A percentile compares a stretch with the other conserved stretches of the same genome.
These are phyloP conservation scores for Bedellia somnulentella DNA, from an alignment of 2,888 invertebrate genomes.

Conservation along the genomic window DNA sequence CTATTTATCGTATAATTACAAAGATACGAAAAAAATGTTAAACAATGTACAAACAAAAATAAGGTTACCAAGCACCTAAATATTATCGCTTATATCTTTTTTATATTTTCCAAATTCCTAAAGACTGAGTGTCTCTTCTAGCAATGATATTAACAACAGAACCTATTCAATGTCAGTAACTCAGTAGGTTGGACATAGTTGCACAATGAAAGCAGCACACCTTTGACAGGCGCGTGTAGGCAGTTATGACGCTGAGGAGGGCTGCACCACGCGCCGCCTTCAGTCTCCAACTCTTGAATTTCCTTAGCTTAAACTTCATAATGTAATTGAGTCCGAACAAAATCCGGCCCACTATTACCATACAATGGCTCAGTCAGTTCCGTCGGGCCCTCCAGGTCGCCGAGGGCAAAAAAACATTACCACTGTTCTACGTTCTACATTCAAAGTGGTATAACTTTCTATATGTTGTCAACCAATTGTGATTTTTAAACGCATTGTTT, in stretches of 20 bases:
- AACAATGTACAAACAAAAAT: too few relatives aligned
- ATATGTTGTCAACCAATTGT: constrained; percentile 11
- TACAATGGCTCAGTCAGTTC: constrained; percentile 56
- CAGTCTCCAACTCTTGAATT: constrained; percentile 48
- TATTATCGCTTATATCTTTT: too few relatives aligned
- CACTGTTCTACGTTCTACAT: constrained; percentile 19
- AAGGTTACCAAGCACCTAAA: too few relatives aligned
- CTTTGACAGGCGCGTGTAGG: background rate
- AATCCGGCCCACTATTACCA: constrained; percentile 57
- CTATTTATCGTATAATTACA: too few relatives aligned
- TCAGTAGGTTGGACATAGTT: too few relatives aligned
- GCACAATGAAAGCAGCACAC: background rate
- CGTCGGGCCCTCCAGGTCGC: constrained; percentile 54
- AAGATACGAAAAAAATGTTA: too few relatives aligned
- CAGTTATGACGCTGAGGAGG: constrained; percentile 10
- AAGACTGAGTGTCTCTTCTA: too few relatives aligned
- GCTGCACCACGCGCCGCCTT: constrained; percentile 10
- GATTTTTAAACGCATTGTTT: too few relatives aligned
- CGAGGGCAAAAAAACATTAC: constrained; percentile 56
- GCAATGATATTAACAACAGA: too few relatives aligned
- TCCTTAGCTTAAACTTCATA: constrained; percentile 54
- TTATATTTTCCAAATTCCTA: too few relatives aligned
- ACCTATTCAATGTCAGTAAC: too few relatives aligned
- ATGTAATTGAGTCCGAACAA: constrained; percentile 59
- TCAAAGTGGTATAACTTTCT: constrained; percentile 15